A percentile compares a stretch with the other conserved stretches of the same genome.
phyloP scores from a whole-genome alignment of 2,113 vertebrate species.

The Hyperoodon ampullatus region DNA sequence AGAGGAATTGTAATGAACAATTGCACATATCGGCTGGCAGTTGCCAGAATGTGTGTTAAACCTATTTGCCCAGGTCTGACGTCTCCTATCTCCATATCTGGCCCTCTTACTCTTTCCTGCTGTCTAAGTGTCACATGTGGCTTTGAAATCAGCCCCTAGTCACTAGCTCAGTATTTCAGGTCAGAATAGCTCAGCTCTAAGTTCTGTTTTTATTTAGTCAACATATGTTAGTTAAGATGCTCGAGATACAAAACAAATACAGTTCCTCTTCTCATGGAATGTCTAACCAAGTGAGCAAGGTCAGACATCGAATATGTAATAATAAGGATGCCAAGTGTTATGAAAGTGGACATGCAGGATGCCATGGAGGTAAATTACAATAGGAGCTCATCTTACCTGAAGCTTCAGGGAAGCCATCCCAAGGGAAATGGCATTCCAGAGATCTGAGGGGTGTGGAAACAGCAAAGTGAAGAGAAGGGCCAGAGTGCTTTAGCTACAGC shows the following conservation, averaged over 20 bases:
- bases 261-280: not conserved
- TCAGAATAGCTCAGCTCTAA: not conserved
- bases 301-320: too few relatives aligned
- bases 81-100: not conserved
- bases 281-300: accelerated
- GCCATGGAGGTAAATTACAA: too few relatives aligned
- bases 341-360: not conserved
- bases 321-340: not conserved
- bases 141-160: not conserved
- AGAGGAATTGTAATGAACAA: not conserved
- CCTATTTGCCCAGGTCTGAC: not conserved
- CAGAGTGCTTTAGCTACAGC: not conserved
- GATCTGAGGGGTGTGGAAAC: too few relatives aligned
- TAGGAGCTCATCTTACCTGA: not conserved
- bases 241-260: not conserved
- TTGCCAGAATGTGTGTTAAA: not conserved
- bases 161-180: not conserved
- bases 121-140: not conserved
- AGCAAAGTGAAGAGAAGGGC: not conserved
- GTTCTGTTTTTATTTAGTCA: not conserved
- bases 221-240: not conserved
- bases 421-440: too few relatives aligned
- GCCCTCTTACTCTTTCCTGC: not conserved
- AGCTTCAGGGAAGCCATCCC: not conserved
- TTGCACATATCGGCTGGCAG: not conserved